phyloP scores from a whole-genome alignment of 1,140 invertebrate genomes.

The Ostrea edulis region DNA sequence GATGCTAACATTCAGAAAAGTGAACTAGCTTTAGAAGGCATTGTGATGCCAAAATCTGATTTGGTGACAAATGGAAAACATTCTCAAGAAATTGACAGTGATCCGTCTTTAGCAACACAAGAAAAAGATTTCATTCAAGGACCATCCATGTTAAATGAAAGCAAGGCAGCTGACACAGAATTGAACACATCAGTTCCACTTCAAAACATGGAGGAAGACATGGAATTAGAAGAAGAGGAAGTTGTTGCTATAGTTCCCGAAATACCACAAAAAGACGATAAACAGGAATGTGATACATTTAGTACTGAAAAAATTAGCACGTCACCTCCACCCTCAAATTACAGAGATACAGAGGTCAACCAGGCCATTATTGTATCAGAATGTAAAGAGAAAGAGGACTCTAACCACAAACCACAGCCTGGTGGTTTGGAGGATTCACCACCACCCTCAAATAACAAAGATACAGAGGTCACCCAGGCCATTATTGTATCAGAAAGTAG shows the following conservation, averaged over 20 bases:
- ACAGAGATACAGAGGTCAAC: not conserved
- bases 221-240: not conserved
- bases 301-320: too few species aligned
- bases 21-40: not conserved
- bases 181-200: not conserved
- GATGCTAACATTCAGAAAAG: not conserved
- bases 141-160: not conserved
- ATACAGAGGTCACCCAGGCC: not conserved
- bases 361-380: too few species aligned
- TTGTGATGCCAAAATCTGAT: not conserved
- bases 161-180: not conserved
- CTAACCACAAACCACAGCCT: too few species aligned
- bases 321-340: not conserved
- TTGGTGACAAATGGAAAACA: not conserved
- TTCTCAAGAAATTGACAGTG: not conserved
- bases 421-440: too few species aligned
- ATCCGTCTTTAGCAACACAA: not conserved
- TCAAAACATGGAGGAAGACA: not conserved
- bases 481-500: too few species aligned
- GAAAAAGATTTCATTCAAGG: not conserved
- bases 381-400: too few species aligned
- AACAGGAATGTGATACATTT: not conserved
- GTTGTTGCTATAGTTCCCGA: not conserved
- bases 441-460: not conserved
- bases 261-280: not conserved